Evolutionary conservation across 2,113 vertebrate genomes (phyloP), one percentile per base, ranked within the genome.

Genomic region (Trinectes maculatus): DNA sequence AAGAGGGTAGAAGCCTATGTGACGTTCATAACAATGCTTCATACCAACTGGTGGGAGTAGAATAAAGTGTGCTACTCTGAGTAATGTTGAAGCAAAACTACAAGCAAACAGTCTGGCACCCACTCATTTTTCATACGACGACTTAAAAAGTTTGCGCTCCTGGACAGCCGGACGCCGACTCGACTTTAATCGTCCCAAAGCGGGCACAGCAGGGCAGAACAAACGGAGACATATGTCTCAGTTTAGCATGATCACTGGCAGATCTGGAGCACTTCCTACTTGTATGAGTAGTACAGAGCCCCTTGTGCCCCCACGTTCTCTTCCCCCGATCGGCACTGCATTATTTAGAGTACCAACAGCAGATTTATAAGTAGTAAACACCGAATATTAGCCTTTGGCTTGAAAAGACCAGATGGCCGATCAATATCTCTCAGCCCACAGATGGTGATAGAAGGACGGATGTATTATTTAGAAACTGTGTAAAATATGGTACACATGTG

Each of bases 181-280:
- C 62, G 79, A 80, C 73, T 89, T 86, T 88, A 91, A 89, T 90
- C 66, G 68, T 74, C 64, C 71, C 71, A 58, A 83, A 87, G 83
- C 46, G 44, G 58, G 60, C 80, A 74, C 80, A 84, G 73, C 64
- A 71, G 80, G 79, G 78, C 66, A 74, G 60, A 74, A 60, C 57
- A 66, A 81, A 74, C 82, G 74, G 72, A 89, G 86, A 91, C 82
- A 90, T 91, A 93, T 92, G 87, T 86, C 84, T 89, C 85, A 74
- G 80, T 89, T 91, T 90, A 89, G 65, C 57, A 43, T 82, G 81
- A 90, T 90, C 80, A 68, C 77, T 79, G 71, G 77, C 68, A 85
- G 76, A 91, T 89, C 77, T 77, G 74, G 65, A 79, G 62, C 51
- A 21, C 85, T 85, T 83, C 62, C 51, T 52, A 29, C 78, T 57